A percentile compares a stretch with the other conserved stretches of the same genome.
These are phyloP conservation scores for Ceratina australensis DNA, from an alignment of 1,140 invertebrate species.

Conservation along the genomic window DNA sequence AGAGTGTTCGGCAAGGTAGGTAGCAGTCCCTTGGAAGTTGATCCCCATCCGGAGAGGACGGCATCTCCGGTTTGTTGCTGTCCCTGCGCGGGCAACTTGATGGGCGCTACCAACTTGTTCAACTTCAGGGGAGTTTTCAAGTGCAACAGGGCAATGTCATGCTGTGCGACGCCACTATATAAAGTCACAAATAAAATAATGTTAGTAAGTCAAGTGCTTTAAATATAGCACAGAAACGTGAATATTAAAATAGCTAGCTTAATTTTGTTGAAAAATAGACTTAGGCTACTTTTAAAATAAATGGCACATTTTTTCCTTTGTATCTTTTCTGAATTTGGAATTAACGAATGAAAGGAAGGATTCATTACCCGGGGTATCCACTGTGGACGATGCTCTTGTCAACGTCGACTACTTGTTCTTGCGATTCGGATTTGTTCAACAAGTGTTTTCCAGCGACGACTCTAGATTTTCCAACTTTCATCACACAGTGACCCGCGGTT, in stretches of 20 bases:
- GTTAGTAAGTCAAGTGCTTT: neutral
- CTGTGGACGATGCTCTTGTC: conserved; percentile 58
- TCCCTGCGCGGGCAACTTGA: conserved; percentile 76
- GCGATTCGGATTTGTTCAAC: conserved; percentile 65
- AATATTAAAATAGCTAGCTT: no score
- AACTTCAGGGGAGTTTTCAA: conserved; percentile 80
- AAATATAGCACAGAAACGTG: no score
- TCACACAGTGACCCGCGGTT: conserved; percentile 79
- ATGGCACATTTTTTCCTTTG: no score
- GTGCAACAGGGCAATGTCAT: conserved; percentile 84
- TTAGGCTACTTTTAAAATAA: no score
- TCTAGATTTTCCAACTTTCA: conserved; percentile 5
- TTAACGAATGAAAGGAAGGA: neutral
- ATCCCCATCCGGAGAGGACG: conserved; percentile 80
- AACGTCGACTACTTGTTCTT: conserved; percentile 76
- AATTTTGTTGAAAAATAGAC: no score
- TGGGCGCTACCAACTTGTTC: conserved; percentile 78
- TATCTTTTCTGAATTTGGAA: neutral
- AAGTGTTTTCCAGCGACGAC: conserved; percentile 47
- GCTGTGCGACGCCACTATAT: conserved; percentile 78
- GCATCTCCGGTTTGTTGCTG: conserved; percentile 71
- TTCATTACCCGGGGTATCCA: conserved; percentile 46
- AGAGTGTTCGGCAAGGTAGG: conserved; percentile 57
- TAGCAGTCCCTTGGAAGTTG: conserved; percentile 48
- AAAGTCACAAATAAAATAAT: conserved; percentile 28